Base-by-base conservation (phyloP, 92 coral and sea anemone genomes). In the Parazoanthus atlanticus region DNA sequence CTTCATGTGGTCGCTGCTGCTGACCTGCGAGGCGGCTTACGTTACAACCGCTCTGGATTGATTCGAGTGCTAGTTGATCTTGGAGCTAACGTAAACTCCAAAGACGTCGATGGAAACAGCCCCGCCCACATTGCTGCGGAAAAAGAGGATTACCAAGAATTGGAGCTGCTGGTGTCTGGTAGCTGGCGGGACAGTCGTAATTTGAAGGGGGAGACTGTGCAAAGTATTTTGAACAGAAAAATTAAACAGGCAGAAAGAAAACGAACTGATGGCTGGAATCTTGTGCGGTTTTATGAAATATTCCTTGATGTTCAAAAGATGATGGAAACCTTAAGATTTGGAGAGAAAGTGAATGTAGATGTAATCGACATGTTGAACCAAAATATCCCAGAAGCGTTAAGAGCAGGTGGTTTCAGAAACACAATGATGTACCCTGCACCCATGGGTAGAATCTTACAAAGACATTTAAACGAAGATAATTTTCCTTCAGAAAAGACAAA, bases 61-160 rank as follows among this genome's bases (percentile, higher is more conserved):
- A 36, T 36, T 36, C 81, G 67, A n/a, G 88, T 73, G 36, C 26
- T 85, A 29, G 19, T 73, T 72, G 41, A 38, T 15, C 12, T 21
- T 8, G 72, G 84, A 9, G 84, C 84, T 8, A 71, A 80, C 66
- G 38, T 23, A 32, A 80, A 80, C 28, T 29, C 46, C 43, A 80
- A 56, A 80, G 84, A 80, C 34, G 84, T 80, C 33, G 84, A 80
- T 80, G 84, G 70, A 6, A 80, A 80, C 84, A 80, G 72, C 69
- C 47, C 84, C 25, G 88, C 88, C 70, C 88, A 85, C 11, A 85
- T 85, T 38, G 81, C 88, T 40, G 88, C 80, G 36, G 46, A 70
- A 75, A 73, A 36, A 43, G 88, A 73, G 65, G 81, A 85, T 52
- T 74, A 17, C 40, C 41, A 46, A 21, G 69, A 61, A 17, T 80